A percentile compares a stretch with the other conserved stretches of the same genome.
phyloP scores from a whole-genome alignment of 2,888 invertebrate genomes.

The Nineta flava region DNA sequence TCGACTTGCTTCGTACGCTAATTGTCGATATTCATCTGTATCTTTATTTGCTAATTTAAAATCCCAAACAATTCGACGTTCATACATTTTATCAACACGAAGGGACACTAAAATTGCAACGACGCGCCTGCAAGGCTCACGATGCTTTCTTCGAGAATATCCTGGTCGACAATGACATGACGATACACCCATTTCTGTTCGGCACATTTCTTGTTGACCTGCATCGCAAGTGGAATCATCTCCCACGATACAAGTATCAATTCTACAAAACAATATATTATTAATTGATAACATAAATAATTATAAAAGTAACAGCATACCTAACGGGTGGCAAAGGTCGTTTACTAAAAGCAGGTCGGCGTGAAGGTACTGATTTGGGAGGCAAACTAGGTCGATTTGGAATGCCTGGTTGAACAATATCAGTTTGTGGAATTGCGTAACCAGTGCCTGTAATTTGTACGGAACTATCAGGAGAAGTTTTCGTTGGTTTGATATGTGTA shows the following conservation, averaged over 20 bases:
- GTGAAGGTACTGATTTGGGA: constrained; percentile 25
- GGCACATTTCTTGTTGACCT: constrained; percentile 74
- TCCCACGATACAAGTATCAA: constrained; percentile 88
- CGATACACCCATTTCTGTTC: constrained; percentile 69
- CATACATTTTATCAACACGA: constrained; percentile 69
- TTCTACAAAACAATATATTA: constrained; percentile 40
- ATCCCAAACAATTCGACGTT: constrained; percentile 64
- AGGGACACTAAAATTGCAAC: constrained; percentile 65
- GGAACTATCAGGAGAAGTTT: constrained; percentile 18
- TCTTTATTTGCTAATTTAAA: constrained; percentile 54
- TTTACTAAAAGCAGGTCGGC: constrained; percentile 39
- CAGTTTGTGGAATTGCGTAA: constrained; percentile 48
- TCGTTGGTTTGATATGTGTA: constrained; percentile 20
- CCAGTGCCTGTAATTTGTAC: constrained; percentile 41
- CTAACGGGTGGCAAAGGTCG: constrained; percentile 53
- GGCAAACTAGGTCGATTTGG: constrained; percentile 22
- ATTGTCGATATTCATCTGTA: constrained; percentile 64
- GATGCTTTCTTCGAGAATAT: constrained; percentile 48
- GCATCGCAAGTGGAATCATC: constrained; percentile 82
- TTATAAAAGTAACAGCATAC: constrained; percentile 19
- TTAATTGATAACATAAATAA: constrained; percentile 15
- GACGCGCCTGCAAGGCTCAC: constrained; percentile 63
- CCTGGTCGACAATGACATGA: constrained; percentile 79
- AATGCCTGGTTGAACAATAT: constrained; percentile 24
- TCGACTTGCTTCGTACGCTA: constrained; percentile 72